A percentile compares a stretch with the other conserved stretches of the same genome.
phyloP scores from a whole-genome alignment of 2,888 invertebrate genomes.

The Euplexia lucipara region DNA sequence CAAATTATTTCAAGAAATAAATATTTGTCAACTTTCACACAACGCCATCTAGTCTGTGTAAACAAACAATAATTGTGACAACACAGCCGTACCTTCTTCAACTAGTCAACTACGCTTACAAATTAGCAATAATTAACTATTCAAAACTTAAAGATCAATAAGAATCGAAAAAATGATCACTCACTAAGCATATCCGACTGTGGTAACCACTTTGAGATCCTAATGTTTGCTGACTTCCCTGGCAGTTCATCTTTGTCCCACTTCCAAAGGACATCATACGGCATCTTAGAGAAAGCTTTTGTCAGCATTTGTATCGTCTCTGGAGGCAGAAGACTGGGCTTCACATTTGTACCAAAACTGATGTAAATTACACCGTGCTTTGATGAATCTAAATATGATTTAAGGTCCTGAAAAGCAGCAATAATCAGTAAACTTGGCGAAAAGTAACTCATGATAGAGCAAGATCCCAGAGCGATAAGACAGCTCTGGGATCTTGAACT shows the following conservation, averaged over 20 bases:
- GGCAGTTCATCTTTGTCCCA: constrained; percentile 81
- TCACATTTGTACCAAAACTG: constrained; percentile 84
- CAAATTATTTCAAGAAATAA: no score
- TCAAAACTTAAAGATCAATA: no score
- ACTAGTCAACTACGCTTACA: no score
- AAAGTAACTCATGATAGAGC: no score
- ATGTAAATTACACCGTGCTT: constrained; percentile 84
- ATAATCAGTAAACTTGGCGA: no score
- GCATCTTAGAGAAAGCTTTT: constrained; percentile 78
- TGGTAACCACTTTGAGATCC: constrained; percentile 84
- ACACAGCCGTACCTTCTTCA: no score
- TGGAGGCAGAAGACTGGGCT: constrained; percentile 73
- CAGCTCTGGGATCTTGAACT: no score
- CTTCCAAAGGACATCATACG: constrained; percentile 86
- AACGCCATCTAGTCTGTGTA: no score
- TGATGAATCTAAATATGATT: constrained; percentile 78
- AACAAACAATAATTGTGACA: no score
- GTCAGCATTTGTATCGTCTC: constrained; percentile 73
- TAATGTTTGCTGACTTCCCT: constrained; percentile 78
- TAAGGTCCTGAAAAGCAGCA: constrained; percentile 72
- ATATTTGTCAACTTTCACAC: no score
- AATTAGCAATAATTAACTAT: no score
- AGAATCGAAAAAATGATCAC: constrained; percentile 19
- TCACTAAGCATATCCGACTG: constrained; percentile 71
- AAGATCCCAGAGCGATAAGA: no score